Percentiles rank a stretch among this genome's conserved stretches.
These are phyloP conservation scores for Brachionus plicatilis DNA, from an alignment of 1,140 invertebrate genomes.

Conservation along the genomic window DNA sequence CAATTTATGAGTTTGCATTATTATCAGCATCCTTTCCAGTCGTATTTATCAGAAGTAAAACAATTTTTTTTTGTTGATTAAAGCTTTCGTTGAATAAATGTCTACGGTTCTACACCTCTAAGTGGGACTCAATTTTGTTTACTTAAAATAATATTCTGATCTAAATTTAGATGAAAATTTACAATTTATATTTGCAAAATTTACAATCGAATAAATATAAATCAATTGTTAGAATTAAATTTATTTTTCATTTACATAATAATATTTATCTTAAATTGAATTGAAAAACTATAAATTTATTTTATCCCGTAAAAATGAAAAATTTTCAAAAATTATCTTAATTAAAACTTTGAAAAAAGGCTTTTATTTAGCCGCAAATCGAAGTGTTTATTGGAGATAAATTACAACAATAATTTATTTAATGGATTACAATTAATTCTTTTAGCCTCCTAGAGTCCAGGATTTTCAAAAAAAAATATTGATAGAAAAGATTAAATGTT, in stretches of 20 bases:
- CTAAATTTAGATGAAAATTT: not conserved
- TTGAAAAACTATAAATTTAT: not conserved
- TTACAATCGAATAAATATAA: not conserved
- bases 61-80: not conserved
- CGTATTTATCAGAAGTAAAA: not conserved
- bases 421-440: not conserved
- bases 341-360: not conserved
- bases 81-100: not conserved
- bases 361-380: not conserved
- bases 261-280: not conserved
- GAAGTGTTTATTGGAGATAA: not conserved
- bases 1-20: not conserved
- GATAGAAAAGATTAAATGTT: not conserved
- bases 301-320: not conserved
- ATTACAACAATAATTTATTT: not conserved
- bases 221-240: not conserved
- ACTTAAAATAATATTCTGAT: not conserved
- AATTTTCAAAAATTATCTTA: not conserved
- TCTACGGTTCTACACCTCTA: not conserved
- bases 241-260: not conserved
- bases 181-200: not conserved
- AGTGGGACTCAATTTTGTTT: not conserved
- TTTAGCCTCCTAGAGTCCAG: not conserved
- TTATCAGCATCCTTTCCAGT: not conserved
- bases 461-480: not conserved